Evolutionary conservation across 1,140 invertebrate genomes (phyloP), one percentile per base, ranked within the genome.

Genomic region (Pogonus chalceus): DNA sequence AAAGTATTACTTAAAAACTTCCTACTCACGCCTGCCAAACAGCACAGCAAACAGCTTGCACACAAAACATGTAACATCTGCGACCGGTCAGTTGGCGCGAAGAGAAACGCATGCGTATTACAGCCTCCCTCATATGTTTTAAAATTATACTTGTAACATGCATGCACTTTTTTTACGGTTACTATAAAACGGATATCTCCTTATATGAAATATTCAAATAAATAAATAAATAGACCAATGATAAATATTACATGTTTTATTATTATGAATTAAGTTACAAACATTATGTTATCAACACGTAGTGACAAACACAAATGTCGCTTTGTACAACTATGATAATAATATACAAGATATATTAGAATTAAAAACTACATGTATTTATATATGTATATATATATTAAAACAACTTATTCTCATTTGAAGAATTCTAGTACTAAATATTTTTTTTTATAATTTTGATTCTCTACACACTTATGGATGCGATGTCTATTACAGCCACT

Each of bases 31-130:
- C 37, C 37, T 31, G 26, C 26, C 26, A 31, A 31, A 31, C 37
- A 43, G 37, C 37, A n/a, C n/a, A n/a, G n/a, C n/a, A n/a, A n/a
- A n/a, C n/a, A n/a, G n/a, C n/a, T n/a, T n/a, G n/a, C 37, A 43
- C 37, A 60, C 60, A 65, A 70, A 70, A 68, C 68, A 70, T 70
- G 66, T 70, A 66, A 66, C 64, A 69, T 68, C 65, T 66, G 65
- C 63, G 23, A 63, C 65, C 65, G 60, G 63, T 61, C 63, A 60
- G 51, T 70, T 70, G 68, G 68, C 68, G 68, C 68, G 65, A 68
- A 70, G 50, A 16, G 53, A 37, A 55, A 57, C 67, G 68, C 65
- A 58, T 58, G 67, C 68, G 67, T 59, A 53, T 18, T 26, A 23
- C 24, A 46, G 31, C 35, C 48, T 59, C 60, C 55, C 66, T 43